Percentiles rank a stretch among this genome's conserved stretches.
phyloP scores from a whole-genome alignment of 2,888 invertebrate genomes.

The Thereva nobilitata region DNA sequence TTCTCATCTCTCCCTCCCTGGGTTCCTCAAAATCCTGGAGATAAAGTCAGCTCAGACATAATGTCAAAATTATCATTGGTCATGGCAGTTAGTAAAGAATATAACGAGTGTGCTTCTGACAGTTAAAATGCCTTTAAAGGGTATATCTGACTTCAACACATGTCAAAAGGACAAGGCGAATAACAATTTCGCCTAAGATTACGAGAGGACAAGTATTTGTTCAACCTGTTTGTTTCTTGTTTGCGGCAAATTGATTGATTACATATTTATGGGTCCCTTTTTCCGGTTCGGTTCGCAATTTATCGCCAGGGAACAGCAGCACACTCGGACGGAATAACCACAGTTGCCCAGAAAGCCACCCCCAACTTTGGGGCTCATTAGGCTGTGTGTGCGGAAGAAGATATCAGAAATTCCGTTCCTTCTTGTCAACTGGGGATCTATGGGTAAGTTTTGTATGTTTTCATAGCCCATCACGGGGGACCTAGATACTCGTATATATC shows the following conservation, averaged over 20 bases:
- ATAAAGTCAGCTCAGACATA: too few relatives aligned
- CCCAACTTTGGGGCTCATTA: slow-evolving; percentile 16
- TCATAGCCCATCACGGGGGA: slow-evolving; percentile 1
- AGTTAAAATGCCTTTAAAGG: slow-evolving; percentile 3
- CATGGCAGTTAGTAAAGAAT: background rate
- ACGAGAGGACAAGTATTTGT: slow-evolving; percentile 31
- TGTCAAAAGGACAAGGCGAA: slow-evolving; percentile 11
- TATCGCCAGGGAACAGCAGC: slow-evolving; percentile 19
- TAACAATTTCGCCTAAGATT: slow-evolving; percentile 25
- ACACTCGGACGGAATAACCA: slow-evolving; percentile 8
- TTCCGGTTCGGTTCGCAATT: slow-evolving; percentile 34
- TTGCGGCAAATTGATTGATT: slow-evolving; percentile 35
- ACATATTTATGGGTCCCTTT: slow-evolving; percentile 36
- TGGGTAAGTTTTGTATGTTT: slow-evolving; percentile 1
- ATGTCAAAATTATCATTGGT: background rate
- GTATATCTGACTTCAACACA: background rate
- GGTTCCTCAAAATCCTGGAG: too few relatives aligned
- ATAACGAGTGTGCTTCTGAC: background rate
- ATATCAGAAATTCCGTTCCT: slow-evolving; percentile 2
- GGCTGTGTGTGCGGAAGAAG: slow-evolving; percentile 14
- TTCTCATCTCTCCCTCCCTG: too few relatives aligned
- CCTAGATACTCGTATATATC: too few relatives aligned
- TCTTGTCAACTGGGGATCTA: slow-evolving; percentile 18
- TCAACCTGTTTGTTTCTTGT: slow-evolving; percentile 36
- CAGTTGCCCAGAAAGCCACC: background rate